Evolutionary conservation across 1,140 invertebrate species (phyloP).

Genomic region (Cydia amplana): DNA sequence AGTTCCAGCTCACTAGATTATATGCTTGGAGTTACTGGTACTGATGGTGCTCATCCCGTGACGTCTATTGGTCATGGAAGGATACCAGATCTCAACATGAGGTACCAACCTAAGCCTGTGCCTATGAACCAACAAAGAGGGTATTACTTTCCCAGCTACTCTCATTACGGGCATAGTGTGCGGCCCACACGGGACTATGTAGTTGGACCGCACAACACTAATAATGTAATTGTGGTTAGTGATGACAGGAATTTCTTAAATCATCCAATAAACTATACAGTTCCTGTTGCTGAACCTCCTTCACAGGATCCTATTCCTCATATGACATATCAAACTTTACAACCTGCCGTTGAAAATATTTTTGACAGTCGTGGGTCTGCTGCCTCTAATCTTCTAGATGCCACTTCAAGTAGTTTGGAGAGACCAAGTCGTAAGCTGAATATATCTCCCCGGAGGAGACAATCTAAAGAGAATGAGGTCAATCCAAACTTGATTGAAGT

Average conservation of each 20-base stretch:
- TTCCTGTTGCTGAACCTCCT: conserved; percentile 46
- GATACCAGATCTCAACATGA: conserved; percentile 59
- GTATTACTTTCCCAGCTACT: conserved; percentile 61
- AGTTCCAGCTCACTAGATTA: conserved; percentile 70
- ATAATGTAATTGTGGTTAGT: conserved; percentile 57
- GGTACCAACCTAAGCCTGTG: conserved; percentile 67
- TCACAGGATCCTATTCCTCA: conserved; percentile 41
- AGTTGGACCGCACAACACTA: conserved; percentile 49
- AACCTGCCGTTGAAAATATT: conserved; percentile 18
- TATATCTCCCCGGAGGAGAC: conserved; percentile 68
- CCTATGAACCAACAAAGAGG: conserved; percentile 44
- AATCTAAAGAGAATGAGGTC: conserved; percentile 62
- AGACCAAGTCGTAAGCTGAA: conserved; percentile 70
- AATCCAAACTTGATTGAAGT: conserved; percentile 69
- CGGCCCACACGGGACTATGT: conserved; percentile 51
- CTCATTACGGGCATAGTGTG: conserved; percentile 47
- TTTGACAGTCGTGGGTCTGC: background rate
- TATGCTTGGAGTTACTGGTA: conserved; percentile 47
- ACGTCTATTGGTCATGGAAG: conserved; percentile 41
- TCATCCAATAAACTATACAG: conserved; percentile 54
- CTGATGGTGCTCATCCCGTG: conserved; percentile 36
- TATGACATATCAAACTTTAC: conserved; percentile 8
- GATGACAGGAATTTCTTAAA: conserved; percentile 56
- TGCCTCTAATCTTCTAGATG: background rate
- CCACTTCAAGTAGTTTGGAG: conserved; percentile 50